Conservation (phyloP, 1,140 invertebrate genomes). For the Drosophila repleta region DNA sequence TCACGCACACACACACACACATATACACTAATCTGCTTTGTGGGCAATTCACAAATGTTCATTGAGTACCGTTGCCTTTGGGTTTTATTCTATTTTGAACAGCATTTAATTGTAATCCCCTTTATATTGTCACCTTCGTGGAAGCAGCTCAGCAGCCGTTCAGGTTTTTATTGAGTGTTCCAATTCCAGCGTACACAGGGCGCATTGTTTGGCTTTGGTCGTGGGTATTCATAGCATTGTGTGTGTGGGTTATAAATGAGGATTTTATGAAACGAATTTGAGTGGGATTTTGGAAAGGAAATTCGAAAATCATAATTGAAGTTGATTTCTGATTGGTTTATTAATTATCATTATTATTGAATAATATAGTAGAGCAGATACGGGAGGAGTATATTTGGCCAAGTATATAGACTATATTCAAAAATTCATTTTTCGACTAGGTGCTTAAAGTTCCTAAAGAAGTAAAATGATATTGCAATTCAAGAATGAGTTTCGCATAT, state of each 20-base stretch:
- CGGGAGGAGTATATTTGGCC: too few species aligned
- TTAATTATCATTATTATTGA: too few species aligned
- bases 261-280: too few species aligned
- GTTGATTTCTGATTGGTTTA: too few species aligned
- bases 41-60: constrained; percentile 42
- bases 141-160: constrained; percentile 33
- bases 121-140: constrained; percentile 51
- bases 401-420: too few species aligned
- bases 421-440: too few species aligned
- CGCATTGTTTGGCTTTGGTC: neutral
- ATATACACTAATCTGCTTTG: constrained; percentile 41
- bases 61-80: constrained; percentile 12
- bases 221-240: constrained; percentile 16
- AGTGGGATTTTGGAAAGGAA: too few species aligned
- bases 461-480: too few species aligned
- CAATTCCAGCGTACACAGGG: neutral
- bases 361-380: too few species aligned
- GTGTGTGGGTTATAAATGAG: neutral
- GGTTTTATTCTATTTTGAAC: constrained; percentile 13
- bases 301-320: too few species aligned
- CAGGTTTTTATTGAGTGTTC: neutral
- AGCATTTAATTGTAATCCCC: constrained; percentile 52
- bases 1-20: neutral
- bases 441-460: too few species aligned
- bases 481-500: too few species aligned